Conservation (phyloP, 1,140 invertebrate species). For the Phenacoccus solenopsis region DNA sequence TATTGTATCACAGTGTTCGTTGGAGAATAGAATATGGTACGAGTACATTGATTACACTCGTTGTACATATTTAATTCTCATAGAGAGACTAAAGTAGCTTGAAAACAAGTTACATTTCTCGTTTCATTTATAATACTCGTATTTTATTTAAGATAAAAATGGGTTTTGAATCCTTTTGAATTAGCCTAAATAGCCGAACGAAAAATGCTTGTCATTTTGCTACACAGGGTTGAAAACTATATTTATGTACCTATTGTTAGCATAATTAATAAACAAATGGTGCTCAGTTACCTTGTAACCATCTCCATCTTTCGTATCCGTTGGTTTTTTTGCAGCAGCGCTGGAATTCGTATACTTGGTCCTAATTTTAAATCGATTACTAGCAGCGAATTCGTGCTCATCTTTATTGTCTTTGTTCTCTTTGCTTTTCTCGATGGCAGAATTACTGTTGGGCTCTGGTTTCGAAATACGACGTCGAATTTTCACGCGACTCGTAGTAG, state of each 20-base stretch:
- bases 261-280: too few species aligned
- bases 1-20: too few species aligned
- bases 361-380: neutral
- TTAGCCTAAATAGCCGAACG: neutral
- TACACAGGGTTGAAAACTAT: too few species aligned
- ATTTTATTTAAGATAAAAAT: too few species aligned
- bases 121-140: too few species aligned
- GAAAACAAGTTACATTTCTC: too few species aligned
- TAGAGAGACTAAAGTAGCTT: too few species aligned
- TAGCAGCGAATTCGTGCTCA: neutral
- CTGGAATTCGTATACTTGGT: neutral
- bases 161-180: too few species aligned
- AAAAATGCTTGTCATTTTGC: too few species aligned
- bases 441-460: neutral
- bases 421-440: neutral
- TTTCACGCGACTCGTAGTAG: neutral
- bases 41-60: neutral
- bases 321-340: neutral
- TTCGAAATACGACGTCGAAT: neutral
- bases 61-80: neutral
- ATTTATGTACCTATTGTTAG: too few species aligned
- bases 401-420: too few species aligned
- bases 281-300: conserved; percentile 8
- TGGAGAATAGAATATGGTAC: too few species aligned
- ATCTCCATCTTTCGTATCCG: neutral